A percentile compares a stretch with the other conserved stretches of the same genome.
Evolutionary conservation across 30 jellyfish, hydroid and myxozoan species (phyloP).

Genomic region (Mastigias papua): DNA sequence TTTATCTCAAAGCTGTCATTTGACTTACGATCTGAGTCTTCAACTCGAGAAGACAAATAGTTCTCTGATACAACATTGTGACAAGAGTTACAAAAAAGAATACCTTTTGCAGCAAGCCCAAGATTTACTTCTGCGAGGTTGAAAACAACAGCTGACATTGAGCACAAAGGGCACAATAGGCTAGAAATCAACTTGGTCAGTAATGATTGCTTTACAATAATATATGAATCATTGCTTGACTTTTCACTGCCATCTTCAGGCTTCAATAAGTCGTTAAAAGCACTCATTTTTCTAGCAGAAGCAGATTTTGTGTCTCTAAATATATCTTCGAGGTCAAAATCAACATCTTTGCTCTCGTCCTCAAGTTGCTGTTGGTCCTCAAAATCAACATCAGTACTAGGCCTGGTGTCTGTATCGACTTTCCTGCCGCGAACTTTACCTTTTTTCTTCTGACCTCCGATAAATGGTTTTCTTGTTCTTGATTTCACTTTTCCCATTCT

Average conservation of each 20-base stretch:
- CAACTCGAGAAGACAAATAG: slow-evolving; percentile 7
- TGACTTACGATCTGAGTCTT: too few relatives aligned
- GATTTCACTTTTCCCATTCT: neutral
- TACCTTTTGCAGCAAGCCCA: too few relatives aligned
- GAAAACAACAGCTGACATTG: neutral
- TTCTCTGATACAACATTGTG: neutral
- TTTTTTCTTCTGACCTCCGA: neutral
- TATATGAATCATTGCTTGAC: too few relatives aligned
- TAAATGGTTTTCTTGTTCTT: neutral
- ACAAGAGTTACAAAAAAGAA: neutral
- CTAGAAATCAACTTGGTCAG: too few relatives aligned
- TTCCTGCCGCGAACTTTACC: neutral
- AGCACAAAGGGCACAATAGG: neutral
- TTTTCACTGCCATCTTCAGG: too few relatives aligned
- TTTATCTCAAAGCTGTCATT: slow-evolving; percentile 25
- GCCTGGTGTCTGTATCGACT: neutral
- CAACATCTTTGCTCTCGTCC: neutral
- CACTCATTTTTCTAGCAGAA: neutral
- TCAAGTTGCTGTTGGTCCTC: too few relatives aligned
- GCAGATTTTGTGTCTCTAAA: neutral
- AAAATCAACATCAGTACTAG: neutral
- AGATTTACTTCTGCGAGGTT: too few relatives aligned
- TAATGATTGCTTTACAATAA: too few relatives aligned
- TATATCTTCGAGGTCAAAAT: neutral
- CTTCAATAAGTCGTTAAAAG: neutral